These are phyloP conservation scores for Nephrocerus scutellatus DNA, from an alignment of 2,888 invertebrate genomes.

Conservation along the genomic window DNA sequence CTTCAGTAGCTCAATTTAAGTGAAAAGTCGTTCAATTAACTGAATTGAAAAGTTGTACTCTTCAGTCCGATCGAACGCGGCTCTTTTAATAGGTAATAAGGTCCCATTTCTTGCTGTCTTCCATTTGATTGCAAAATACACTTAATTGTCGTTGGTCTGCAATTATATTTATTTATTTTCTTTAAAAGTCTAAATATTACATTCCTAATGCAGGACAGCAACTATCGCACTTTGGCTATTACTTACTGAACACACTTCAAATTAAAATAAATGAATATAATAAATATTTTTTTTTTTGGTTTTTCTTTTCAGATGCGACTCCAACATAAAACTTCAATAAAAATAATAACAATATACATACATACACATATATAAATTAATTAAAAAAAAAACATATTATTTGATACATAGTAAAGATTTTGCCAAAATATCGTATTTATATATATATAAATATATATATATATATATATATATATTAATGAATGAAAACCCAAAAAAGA, in stretches of 20 bases:
- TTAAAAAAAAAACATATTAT: constrained; percentile 14
- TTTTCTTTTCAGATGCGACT: constrained; percentile 28
- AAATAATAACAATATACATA: constrained; percentile 18
- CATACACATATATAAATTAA: constrained; percentile 15
- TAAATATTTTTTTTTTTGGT: constrained; percentile 7
- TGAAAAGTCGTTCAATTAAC: no score
- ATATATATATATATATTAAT: constrained; percentile 25
- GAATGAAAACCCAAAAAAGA: constrained; percentile 17
- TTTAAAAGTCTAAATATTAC: no score
- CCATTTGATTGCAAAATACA: no score
- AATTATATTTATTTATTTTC: no score
- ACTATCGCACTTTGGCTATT: background rate
- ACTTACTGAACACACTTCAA: constrained; percentile 8
- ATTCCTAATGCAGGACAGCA: background rate
- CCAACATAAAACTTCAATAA: constrained; percentile 27
- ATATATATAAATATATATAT: constrained; percentile 23
- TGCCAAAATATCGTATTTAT: constrained; percentile 34
- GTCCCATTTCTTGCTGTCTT: no score
- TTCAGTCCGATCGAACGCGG: no score
- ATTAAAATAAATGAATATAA: constrained; percentile 17
- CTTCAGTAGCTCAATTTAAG: no score
- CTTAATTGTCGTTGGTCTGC: no score
- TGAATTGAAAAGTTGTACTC: no score
- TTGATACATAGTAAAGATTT: constrained; percentile 25
- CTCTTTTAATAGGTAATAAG: no score